Base-by-base conservation (phyloP, 1,140 invertebrate species). In the Tribolium madens region DNA sequence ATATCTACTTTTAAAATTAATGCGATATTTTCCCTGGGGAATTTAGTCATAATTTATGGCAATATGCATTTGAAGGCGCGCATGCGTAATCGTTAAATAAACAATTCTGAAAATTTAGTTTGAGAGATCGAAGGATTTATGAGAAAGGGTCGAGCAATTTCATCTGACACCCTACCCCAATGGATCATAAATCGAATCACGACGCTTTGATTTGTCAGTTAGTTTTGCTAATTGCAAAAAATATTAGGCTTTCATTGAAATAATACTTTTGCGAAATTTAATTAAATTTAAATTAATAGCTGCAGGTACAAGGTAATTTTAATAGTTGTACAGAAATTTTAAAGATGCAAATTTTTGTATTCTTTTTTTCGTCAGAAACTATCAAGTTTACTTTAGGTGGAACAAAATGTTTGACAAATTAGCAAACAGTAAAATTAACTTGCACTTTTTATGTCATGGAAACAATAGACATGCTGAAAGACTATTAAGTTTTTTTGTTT, bases 81-180 rank as follows among this genome's bases (percentile, higher is more conserved):
- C 69, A 71, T 52, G 69, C 69, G 69, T 52, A 48, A 47, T 71
- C 42, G 69, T 71, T 71, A 71, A 71, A 71, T 71, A 71, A 71
- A 71, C 69, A 71, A 71, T 71, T 71, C 69, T 18, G 69, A 71
- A 71, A 71, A 71, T 71, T 71, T 71, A 71, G 69, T 52, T 71
- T 52, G 69, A 52, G 69, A 71, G 69, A 52, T 52, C 47, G 69
- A 48, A 52, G 69, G 42, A 71, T 71, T 71, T 71, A 71, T 47
- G 57, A 33, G 57, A 71, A 71, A 71, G 69, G 69, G 42, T 52
- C 69, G 69, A 31, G 69, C 47, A 71, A 71, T 71, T 69, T 71
- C 69, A 71, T 71, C 17, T 71, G 69, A 9, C 42, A 52, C 69
- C 36, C 69, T 52, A 71, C 46, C 42, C 47, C 33, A 10, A 47